These are phyloP conservation scores for Hirtodrosophila alboralis DNA, from an alignment of 2,888 invertebrate species.

Conservation along the genomic window DNA sequence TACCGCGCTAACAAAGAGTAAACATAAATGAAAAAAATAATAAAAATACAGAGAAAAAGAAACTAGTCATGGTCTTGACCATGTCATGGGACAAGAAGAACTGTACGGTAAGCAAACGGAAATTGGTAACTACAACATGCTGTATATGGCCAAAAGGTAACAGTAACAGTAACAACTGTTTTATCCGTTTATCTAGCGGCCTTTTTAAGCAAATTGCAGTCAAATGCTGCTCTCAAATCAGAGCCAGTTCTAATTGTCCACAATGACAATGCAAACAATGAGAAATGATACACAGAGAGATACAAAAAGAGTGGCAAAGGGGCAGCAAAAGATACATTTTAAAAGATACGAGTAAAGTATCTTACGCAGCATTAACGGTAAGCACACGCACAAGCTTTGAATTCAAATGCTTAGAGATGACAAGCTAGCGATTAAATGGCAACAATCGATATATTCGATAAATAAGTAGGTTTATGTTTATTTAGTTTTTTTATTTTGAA, in stretches of 20 bases:
- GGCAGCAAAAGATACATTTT: background rate
- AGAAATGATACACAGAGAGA: conserved; percentile 10
- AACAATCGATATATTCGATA: no score
- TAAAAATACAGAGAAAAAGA: conserved; percentile 25
- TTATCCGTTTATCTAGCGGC: conserved; percentile 71
- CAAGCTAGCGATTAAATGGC: no score
- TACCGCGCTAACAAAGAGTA: conserved; percentile 17
- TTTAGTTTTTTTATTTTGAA: no score
- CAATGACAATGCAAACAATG: conserved; percentile 67
- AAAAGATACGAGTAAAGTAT: conserved; percentile 22
- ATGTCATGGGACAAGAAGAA: conserved; percentile 49
- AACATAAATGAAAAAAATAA: background rate
- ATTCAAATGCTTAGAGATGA: conserved; percentile 1
- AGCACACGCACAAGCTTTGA: conserved; percentile 51
- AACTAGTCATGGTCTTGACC: conserved; percentile 60
- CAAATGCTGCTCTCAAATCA: conserved; percentile 51
- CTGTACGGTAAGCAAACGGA: conserved; percentile 50
- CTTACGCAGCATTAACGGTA: conserved; percentile 63
- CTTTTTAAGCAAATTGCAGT: conserved; percentile 64
- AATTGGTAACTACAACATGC: conserved; percentile 27
- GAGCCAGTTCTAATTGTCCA: conserved; percentile 61
- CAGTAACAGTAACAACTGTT: conserved; percentile 58
- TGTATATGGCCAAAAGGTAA: conserved; percentile 55
- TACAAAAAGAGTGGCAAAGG: no score
- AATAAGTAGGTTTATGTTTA: no score